Base-by-base conservation (phyloP, 2,113 vertebrate genomes). In the Solea senegalensis region DNA sequence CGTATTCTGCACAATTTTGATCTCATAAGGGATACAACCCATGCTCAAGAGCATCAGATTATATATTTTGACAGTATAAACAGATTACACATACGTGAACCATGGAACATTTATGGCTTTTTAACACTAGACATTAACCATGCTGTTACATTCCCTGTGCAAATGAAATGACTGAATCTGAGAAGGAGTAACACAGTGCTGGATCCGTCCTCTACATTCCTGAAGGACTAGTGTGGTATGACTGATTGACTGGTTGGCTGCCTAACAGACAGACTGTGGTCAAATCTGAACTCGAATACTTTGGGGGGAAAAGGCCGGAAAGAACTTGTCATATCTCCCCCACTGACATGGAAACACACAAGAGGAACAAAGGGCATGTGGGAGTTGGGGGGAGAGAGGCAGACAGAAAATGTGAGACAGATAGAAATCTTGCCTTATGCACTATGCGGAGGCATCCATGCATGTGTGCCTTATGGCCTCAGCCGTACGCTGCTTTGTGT, bases 261-360 rank as follows among this genome's bases (percentile, higher is more conserved):
- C 72, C 48, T 69, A 76, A 86, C 78, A 68, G 70, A 72, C 13
- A 26, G 66, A 71, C 71, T 88, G 85, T 86, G 82, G 86, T 89
- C 71, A 80, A 81, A 80, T 75, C 70, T 83, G 80, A 84, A 80
- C 72, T 64, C 69, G 72, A 66, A 86, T 71, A 69, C 81, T 85
- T 81, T 71, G 72, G 72, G 65, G 34, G 56, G 81, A 45, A 81
- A 86, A 71, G 72, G 82, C 82, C 63, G 82, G 89, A 89, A 88
- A 90, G 84, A 88, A 88, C 85, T 83, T 87, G 83, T 92, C 82
- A 90, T 79, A 89, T 92, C 90, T 87, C 65, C 66, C 72, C 56
- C 13, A 41, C 81, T 69, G 70, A 82, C 76, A 70, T 83, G 84
- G 81, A 91, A 89, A 92, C 58, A 80, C 71, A 50, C 71, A 56